These are phyloP conservation scores for Orchesella flavescens DNA, from an alignment of 2,888 invertebrate genomes.

Conservation along the genomic window DNA sequence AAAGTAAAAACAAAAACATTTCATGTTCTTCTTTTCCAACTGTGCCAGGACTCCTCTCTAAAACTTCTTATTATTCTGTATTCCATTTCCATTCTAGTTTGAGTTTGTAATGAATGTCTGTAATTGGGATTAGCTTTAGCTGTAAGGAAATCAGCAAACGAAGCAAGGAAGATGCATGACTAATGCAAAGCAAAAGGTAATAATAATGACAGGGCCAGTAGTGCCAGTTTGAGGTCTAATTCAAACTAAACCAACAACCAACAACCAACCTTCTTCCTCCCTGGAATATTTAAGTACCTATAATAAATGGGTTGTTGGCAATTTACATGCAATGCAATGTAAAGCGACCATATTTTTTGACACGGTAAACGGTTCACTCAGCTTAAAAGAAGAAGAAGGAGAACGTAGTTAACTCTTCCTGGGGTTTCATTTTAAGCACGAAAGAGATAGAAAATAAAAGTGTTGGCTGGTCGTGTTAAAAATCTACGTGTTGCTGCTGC, in stretches of 20 bases:
- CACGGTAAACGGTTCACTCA: neutral
- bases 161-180: conserved; percentile 1
- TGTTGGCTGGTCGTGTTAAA: neutral
- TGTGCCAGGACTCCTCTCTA: neutral
- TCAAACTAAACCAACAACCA: no score
- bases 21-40: neutral
- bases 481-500: neutral
- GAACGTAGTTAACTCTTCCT: neutral
- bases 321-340: conserved; percentile 5
- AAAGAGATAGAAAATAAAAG: neutral
- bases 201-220: neutral
- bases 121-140: neutral
- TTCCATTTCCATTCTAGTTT: no score
- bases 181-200: neutral
- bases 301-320: neutral
- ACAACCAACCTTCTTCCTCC: no score
- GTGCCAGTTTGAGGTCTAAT: neutral
- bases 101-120: no score
- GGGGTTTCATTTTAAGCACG: neutral
- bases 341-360: neutral
- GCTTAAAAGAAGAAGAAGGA: neutral
- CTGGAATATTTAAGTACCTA: no score
- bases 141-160: neutral
- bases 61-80: no score
- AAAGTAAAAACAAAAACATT: neutral